Percentiles rank a stretch among this genome's conserved stretches.
phyloP scores from a whole-genome alignment of 92 coral and sea anemone species.

The Porites divaricata region DNA sequence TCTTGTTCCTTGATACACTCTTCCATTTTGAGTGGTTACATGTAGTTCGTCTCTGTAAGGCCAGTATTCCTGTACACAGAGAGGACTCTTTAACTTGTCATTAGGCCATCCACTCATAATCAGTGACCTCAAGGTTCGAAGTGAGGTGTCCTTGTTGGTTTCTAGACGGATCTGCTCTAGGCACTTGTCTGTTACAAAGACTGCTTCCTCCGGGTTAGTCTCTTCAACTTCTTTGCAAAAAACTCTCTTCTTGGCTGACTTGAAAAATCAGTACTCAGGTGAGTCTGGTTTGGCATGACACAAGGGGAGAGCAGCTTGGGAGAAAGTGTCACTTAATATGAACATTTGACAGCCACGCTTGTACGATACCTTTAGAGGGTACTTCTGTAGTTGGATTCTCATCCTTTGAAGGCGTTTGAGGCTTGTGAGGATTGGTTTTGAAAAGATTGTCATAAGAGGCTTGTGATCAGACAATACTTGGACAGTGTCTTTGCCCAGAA shows the following conservation, averaged over 20 bases:
- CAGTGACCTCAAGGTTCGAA: slow-evolving; percentile 54
- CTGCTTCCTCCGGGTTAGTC: slow-evolving; percentile 45
- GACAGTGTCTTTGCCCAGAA: slow-evolving; percentile 36
- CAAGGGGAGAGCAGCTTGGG: slow-evolving; percentile 37
- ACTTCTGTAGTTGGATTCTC: background rate
- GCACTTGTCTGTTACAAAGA: slow-evolving; percentile 52
- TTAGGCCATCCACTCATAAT: slow-evolving; percentile 71
- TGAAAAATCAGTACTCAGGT: slow-evolving; percentile 55
- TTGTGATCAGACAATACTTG: slow-evolving; percentile 44
- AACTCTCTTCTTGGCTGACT: slow-evolving; percentile 25
- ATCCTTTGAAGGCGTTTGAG: slow-evolving; percentile 28
- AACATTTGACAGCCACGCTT: slow-evolving; percentile 50
- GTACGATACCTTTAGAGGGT: background rate
- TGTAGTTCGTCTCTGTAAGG: slow-evolving; percentile 30
- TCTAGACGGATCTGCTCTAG: slow-evolving; percentile 48
- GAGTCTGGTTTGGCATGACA: background rate
- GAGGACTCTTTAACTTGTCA: slow-evolving; percentile 35
- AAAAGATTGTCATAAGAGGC: slow-evolving; percentile 26
- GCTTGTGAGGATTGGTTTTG: slow-evolving; percentile 55
- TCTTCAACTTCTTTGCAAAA: slow-evolving; percentile 45
- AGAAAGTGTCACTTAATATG: slow-evolving; percentile 50
- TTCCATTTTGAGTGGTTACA: slow-evolving; percentile 38
- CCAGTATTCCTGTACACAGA: slow-evolving; percentile 28
- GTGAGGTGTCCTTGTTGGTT: slow-evolving; percentile 53
- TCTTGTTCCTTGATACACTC: slow-evolving; percentile 45